Evolutionary conservation across 2,113 vertebrate species (phyloP).

Genomic region (Lampris megalopsis): DNA sequence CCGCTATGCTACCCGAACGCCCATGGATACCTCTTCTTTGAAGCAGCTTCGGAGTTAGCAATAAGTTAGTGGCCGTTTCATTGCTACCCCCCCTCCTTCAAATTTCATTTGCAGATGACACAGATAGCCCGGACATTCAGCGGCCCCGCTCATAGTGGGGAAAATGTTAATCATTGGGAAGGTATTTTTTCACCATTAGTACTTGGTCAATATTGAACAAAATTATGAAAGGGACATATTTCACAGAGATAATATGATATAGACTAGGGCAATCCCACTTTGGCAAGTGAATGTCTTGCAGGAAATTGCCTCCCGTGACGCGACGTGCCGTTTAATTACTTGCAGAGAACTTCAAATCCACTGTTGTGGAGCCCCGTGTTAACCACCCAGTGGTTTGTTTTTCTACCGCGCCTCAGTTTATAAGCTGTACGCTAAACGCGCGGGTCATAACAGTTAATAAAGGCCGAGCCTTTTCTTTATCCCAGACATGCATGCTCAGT

Average conservation of each 20-base stretch:
- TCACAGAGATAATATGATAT: constrained; percentile 72
- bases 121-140: constrained; percentile 61
- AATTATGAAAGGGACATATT: constrained; percentile 79
- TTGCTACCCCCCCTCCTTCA: constrained; percentile 27
- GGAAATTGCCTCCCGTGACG: constrained; percentile 77
- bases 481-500: constrained; percentile 49
- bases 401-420: constrained; percentile 63
- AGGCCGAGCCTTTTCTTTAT: constrained; percentile 52
- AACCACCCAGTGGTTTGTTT: constrained; percentile 25
- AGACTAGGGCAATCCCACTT: constrained; percentile 53
- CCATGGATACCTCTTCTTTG: not conserved
- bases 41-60: constrained; percentile 43
- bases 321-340: constrained; percentile 79
- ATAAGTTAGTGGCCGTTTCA: constrained; percentile 56
- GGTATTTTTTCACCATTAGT: constrained; percentile 66
- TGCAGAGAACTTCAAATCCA: constrained; percentile 73
- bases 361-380: constrained; percentile 56
- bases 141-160: constrained; percentile 63
- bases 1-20: no score
- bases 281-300: constrained; percentile 67
- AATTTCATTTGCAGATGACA: constrained; percentile 59
- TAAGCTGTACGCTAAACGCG: constrained; percentile 69
- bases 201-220: constrained; percentile 77
- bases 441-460: constrained; percentile 68
- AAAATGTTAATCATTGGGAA: constrained; percentile 68